Evolutionary conservation across 2,113 vertebrate species (phyloP).

Genomic region (Gnathonemus longibarbis): DNA sequence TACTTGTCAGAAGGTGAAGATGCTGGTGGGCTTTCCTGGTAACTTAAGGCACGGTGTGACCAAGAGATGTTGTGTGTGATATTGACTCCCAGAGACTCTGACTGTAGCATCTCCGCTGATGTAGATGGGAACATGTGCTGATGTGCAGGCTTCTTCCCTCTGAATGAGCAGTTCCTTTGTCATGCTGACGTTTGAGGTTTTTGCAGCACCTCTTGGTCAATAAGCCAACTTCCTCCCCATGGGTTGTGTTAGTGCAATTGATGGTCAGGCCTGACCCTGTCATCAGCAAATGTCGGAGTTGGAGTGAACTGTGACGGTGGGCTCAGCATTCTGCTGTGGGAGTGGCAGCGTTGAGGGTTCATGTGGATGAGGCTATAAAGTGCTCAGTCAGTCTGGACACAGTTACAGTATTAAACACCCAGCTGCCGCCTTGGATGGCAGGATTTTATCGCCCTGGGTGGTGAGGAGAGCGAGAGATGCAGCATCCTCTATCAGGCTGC

Average conservation of each 20-base stretch:
- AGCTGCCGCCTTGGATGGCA: background rate
- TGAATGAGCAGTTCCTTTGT: background rate
- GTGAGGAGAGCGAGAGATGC: background rate
- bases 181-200: background rate
- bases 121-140: background rate
- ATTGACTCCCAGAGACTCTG: background rate
- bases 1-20: background rate
- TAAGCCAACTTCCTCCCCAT: background rate
- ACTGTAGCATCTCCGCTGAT: background rate
- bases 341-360: background rate
- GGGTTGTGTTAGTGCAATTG: background rate
- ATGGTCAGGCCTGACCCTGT: background rate
- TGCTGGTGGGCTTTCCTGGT: background rate
- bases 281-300: background rate
- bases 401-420: background rate
- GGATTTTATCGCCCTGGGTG: background rate
- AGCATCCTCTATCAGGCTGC: background rate
- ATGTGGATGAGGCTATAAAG: background rate
- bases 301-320: background rate
- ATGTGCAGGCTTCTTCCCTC: background rate
- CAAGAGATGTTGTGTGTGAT: background rate
- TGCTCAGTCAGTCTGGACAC: background rate
- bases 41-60: background rate
- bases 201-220: background rate
- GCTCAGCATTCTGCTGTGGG: background rate